These are phyloP conservation scores for Rhyacichthys aspro DNA, from an alignment of 2,797 vertebrate species.

Conservation along the genomic window DNA sequence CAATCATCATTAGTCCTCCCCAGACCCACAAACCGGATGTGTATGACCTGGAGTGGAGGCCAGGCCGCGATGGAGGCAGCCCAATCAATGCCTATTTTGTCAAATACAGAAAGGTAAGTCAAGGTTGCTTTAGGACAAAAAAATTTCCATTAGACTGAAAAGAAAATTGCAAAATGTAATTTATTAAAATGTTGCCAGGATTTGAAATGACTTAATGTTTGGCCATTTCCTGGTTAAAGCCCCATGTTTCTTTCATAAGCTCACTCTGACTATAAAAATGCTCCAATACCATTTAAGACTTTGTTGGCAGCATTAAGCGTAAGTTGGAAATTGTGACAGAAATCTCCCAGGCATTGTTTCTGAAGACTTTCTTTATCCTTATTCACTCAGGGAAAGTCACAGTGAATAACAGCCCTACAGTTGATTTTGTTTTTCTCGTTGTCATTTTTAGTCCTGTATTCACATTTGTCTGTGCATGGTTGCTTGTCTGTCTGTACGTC, in stretches of 20 bases:
- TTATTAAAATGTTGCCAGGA: constrained; percentile 4
- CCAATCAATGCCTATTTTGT: constrained; percentile 95
- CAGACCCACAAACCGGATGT: constrained; percentile 89
- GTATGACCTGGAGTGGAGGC: constrained; percentile 91
- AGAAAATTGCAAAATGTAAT: constrained; percentile 9
- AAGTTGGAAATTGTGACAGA: constrained; percentile 68
- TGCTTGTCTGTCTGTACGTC: constrained; percentile 21
- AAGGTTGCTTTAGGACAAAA: neutral
- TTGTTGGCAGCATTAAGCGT: constrained; percentile 46
- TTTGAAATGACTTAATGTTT: constrained; percentile 18
- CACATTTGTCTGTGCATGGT: constrained; percentile 45
- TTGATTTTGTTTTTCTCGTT: constrained; percentile 38
- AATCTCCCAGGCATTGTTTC: constrained; percentile 45
- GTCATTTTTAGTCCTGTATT: constrained; percentile 35
- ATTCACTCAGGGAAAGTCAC: constrained; percentile 8
- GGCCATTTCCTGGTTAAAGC: constrained; percentile 60
- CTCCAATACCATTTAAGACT: constrained; percentile 43
- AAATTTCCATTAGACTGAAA: neutral
- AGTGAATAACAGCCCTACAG: constrained; percentile 14
- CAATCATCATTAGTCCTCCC: constrained; percentile 93
- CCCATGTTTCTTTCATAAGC: constrained; percentile 52
- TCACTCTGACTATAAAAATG: constrained; percentile 56
- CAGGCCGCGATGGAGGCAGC: constrained; percentile 87
- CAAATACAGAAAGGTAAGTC: constrained; percentile 93
- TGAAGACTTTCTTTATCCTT: constrained; percentile 37